A percentile compares a stretch with the other conserved stretches of the same genome.
Conservation (phyloP, 2,797 vertebrate genomes). For the Falco columbarius region DNA sequence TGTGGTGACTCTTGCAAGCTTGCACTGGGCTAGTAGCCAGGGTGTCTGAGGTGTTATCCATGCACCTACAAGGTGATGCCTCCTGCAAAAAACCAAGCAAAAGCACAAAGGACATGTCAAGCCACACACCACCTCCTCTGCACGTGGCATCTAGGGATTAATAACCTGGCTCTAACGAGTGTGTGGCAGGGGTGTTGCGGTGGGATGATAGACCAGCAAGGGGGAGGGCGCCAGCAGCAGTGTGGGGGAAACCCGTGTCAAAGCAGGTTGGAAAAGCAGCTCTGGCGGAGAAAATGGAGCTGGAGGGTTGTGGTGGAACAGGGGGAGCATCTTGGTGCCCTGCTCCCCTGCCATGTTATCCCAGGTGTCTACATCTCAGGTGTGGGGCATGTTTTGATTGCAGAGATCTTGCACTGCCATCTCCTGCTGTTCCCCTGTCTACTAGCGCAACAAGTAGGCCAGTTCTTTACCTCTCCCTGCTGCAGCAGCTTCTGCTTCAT, state of each 20-base stretch:
- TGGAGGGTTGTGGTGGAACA: not conserved
- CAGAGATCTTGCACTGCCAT: not conserved
- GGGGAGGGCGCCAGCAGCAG: not conserved
- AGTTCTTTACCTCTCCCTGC: not conserved
- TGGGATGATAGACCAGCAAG: not conserved
- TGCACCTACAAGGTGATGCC: not conserved
- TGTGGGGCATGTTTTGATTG: not conserved
- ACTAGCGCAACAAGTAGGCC: not conserved
- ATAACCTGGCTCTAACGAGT: fast-evolving
- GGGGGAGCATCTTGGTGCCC: too few species aligned
- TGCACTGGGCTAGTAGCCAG: not conserved
- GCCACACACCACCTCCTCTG: not conserved
- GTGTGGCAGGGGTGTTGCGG: too few species aligned
- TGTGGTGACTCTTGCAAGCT: not conserved
- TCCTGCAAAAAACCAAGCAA: not conserved
- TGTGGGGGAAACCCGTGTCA: fast-evolving
- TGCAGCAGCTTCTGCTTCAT: not conserved
- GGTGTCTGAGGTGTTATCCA: not conserved
- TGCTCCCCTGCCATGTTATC: not conserved
- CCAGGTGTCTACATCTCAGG: not conserved
- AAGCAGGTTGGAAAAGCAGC: not conserved
- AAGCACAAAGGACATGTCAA: not conserved
- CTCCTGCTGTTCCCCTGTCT: not conserved
- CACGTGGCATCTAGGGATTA: not conserved
- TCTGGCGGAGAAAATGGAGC: not conserved